Base-by-base conservation (phyloP, 2,797 vertebrate species). In the Eleutherodactylus coqui region DNA sequence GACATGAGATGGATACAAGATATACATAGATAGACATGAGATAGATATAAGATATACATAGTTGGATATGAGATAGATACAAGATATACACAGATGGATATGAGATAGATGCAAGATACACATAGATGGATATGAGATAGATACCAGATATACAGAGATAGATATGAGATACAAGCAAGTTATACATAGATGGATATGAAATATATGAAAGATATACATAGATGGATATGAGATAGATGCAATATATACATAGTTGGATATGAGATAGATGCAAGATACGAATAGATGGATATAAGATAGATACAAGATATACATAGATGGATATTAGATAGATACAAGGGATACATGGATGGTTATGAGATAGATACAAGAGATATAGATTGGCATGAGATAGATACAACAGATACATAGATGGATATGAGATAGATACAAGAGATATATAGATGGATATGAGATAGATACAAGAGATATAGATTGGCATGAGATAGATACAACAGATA, bases 121-220 rank as follows among this genome's bases (percentile, higher is more conserved):
- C n/a, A n/a, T n/a, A 58, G 24, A 58, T 58, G 27, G 55, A 60
- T 60, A 60, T 24, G n/a, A n/a, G n/a, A n/a, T n/a, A n/a, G n/a
- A n/a, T n/a, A n/a, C n/a, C n/a, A n/a, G n/a, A 60, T 60, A 60
- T n/a, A n/a, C 24, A 60, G n/a, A 60, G 55, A 60, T 60, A 60
- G 55, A 60, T 60, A 60, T n/a, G n/a, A n/a, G 55, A 60, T 60
- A 60, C 24, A 60, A 27, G 27, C n/a, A n/a, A n/a, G n/a, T n/a
- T n/a, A 43, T 43, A 43, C 4, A 43, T 43, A 43, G 55, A 60
- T 60, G 27, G 55, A 60, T 60, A 60, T 4, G 11, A 49, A 13
- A 49, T 49, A 49, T 6, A 49, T 49, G 47, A 49, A 8, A 13
- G 1, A 60, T 24, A 60, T 60, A 60, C 24, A 60, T 60, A 60